These are phyloP conservation scores for Hirtodrosophila cameraria DNA, from an alignment of 2,888 invertebrate genomes.

Conservation along the genomic window DNA sequence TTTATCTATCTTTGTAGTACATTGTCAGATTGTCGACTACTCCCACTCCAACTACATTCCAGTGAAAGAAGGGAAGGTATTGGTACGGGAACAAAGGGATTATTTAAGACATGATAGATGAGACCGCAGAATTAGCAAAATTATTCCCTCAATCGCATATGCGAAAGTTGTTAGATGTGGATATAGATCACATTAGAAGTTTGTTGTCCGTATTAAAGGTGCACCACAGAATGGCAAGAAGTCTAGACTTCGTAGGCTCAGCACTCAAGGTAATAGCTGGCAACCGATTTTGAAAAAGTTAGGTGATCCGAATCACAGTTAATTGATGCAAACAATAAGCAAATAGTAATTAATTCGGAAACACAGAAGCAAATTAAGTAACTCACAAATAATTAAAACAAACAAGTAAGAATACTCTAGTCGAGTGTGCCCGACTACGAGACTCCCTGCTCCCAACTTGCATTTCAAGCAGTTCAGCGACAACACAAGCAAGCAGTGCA, in stretches of 20 bases:
- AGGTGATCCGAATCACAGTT: neutral
- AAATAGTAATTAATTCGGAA: neutral
- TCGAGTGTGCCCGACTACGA: no score
- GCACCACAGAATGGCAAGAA: neutral
- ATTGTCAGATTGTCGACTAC: neutral
- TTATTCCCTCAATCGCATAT: neutral
- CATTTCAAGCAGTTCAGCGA: no score
- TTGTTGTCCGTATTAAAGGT: neutral
- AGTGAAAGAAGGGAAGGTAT: neutral
- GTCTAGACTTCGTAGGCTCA: neutral
- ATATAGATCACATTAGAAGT: neutral
- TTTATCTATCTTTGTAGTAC: neutral
- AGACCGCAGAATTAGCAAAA: neutral
- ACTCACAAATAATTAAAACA: neutral
- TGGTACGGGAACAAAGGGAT: neutral
- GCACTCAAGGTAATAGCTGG: neutral
- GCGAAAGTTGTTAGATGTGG: neutral
- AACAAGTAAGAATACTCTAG: no score
- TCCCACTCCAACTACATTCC: slow-evolving; percentile 1
- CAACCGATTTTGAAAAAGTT: neutral
- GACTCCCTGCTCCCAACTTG: no score
- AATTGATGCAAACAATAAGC: slow-evolving; percentile 1
- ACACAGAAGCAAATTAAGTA: neutral
- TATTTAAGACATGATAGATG: neutral
- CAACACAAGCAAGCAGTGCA: no score